A percentile compares a stretch with the other conserved stretches of the same genome.
Evolutionary conservation across 2,888 invertebrate species (phyloP).

Genomic region (Oegoconia quadripuncta): DNA sequence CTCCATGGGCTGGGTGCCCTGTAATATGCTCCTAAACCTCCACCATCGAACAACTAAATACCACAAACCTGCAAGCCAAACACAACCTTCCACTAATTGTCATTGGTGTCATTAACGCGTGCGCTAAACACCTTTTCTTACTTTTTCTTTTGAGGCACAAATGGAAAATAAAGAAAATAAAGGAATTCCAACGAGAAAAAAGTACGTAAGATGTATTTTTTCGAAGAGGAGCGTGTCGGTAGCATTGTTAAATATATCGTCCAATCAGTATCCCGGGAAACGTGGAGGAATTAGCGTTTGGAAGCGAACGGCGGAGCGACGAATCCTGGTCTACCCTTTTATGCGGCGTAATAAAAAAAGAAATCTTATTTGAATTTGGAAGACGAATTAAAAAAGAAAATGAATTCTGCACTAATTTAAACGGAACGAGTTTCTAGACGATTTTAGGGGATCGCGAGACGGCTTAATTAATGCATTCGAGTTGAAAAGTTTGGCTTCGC

Average conservation of each 20-base stretch:
- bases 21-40: slow-evolving; percentile 63
- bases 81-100: slow-evolving; percentile 64
- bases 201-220: slow-evolving; percentile 72
- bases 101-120: slow-evolving; percentile 65
- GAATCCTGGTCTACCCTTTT: slow-evolving; percentile 70
- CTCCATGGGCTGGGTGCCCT: slow-evolving; percentile 65
- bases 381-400: slow-evolving; percentile 75
- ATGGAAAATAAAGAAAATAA: slow-evolving; percentile 64
- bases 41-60: slow-evolving; percentile 60
- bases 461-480: slow-evolving; percentile 70
- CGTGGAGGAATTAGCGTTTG: slow-evolving; percentile 69
- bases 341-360: slow-evolving; percentile 68
- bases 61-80: slow-evolving; percentile 55
- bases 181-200: slow-evolving; percentile 63
- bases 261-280: slow-evolving; percentile 72
- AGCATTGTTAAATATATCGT: slow-evolving; percentile 77
- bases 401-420: slow-evolving; percentile 75
- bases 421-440: slow-evolving; percentile 62
- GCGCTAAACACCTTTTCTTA: slow-evolving; percentile 37
- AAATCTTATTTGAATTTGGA: slow-evolving; percentile 76
- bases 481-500: slow-evolving; percentile 37
- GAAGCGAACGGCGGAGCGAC: slow-evolving; percentile 54
- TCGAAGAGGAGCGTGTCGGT: slow-evolving; percentile 65
- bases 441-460: slow-evolving; percentile 61
- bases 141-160: slow-evolving; percentile 44